phyloP scores from a whole-genome alignment of 2,888 invertebrate species.

The Andrena bucephala region DNA sequence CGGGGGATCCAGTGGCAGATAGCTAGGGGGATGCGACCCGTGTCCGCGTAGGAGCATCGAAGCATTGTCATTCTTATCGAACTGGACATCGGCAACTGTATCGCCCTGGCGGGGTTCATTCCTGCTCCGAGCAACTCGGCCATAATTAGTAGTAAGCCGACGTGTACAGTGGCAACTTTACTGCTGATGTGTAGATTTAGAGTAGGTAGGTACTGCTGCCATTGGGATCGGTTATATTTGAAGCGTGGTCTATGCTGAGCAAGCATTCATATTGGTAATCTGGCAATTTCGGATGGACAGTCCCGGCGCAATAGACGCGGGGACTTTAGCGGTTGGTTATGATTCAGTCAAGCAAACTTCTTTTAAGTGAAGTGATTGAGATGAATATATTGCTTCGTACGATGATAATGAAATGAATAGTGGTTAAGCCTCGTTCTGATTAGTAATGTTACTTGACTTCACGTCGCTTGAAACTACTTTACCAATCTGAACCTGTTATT shows the following conservation, averaged over 20 bases:
- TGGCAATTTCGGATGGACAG: neutral
- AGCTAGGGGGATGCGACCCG: neutral
- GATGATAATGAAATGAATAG: no score
- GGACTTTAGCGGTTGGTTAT: neutral
- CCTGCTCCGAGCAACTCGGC: neutral
- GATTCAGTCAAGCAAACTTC: neutral
- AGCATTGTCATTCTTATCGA: neutral
- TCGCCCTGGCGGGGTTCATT: neutral
- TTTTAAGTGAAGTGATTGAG: neutral
- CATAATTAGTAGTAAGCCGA: constrained; percentile 1
- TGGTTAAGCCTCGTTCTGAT: no score
- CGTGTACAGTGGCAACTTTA: constrained; percentile 8
- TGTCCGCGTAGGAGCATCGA: neutral
- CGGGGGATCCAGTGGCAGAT: neutral
- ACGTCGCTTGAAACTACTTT: no score
- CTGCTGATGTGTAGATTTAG: constrained; percentile 11
- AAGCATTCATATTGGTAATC: neutral
- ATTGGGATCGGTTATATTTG: constrained; percentile 7
- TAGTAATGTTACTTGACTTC: no score
- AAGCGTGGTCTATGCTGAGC: neutral
- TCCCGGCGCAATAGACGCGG: neutral
- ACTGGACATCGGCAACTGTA: neutral
- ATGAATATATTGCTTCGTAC: neutral
- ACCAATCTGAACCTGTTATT: no score
- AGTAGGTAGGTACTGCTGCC: neutral